phyloP scores from a whole-genome alignment of 2,888 invertebrate genomes.

The Patella caerulea region DNA sequence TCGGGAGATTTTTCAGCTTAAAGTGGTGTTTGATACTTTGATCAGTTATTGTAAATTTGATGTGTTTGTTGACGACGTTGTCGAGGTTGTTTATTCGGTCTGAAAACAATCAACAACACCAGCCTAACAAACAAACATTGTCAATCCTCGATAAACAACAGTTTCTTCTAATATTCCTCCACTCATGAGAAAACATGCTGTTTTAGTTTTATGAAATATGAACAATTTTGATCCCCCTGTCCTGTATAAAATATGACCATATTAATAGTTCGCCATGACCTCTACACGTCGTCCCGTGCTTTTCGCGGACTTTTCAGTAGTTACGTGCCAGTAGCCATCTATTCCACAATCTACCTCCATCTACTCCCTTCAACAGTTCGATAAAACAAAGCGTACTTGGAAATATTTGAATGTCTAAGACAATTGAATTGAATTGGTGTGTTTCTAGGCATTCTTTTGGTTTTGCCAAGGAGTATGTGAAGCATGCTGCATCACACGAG shows the following conservation, averaged over 20 bases:
- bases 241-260: slow-evolving; percentile 3
- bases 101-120: not conserved
- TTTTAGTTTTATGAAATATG: not conserved
- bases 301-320: too few species aligned
- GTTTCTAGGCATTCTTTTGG: too few species aligned
- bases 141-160: slow-evolving; percentile 7
- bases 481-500: too few species aligned
- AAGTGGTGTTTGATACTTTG: slow-evolving; percentile 9
- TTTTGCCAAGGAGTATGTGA: too few species aligned
- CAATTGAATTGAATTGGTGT: too few species aligned
- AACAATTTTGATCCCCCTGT: slow-evolving; percentile 2
- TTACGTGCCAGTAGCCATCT: too few species aligned
- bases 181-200: not conserved
- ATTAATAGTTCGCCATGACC: not conserved
- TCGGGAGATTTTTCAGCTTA: slow-evolving; percentile 3
- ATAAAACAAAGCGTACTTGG: too few species aligned
- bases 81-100: not conserved
- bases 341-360: too few species aligned
- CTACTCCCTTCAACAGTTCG: too few species aligned
- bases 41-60: slow-evolving; percentile 12
- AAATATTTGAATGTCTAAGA: too few species aligned
- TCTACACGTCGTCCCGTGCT: not conserved
- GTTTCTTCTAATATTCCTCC: not conserved
- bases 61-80: slow-evolving; percentile 9
- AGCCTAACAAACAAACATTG: not conserved